Base-by-base conservation (phyloP, 64 coral and sea anemone genomes). In the Dendrophyllia cribrosa region DNA sequence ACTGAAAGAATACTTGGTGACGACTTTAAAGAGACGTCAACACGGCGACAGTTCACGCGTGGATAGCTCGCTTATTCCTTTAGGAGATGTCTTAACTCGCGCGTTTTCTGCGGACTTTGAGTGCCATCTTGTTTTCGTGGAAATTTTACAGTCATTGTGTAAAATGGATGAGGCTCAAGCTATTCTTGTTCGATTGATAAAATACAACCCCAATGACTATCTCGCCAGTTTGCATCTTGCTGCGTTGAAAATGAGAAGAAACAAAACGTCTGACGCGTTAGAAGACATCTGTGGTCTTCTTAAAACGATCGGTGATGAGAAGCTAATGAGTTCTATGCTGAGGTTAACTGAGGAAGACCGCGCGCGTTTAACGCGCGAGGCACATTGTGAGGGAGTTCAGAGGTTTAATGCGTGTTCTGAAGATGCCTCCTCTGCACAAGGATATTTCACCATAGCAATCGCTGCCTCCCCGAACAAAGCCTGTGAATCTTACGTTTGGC, bases 121-220 rank as follows among this genome's bases (percentile, higher is more conserved):
- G 76, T 96, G 86, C 43, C 95, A 96, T 72, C 61, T 93, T 8
- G 95, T 87, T 25, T 93, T 89, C 75, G 91, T 89, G 26, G 95
- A 93, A 22, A 44, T 96, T 48, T 77, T 96, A 46, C 79, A 89
- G 78, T 49, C 86, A 10, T 9, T 89, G 16, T 65, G 59, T 78
- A 96, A 93, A 60, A 58, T 62, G 22, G 95, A 96, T 44, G 95
- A 96, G 79, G 90, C 95, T 58, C 92, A 89, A 25, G 90, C 91
- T 20, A 92, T 96, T 72, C 81, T 96, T 7, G 80, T 93, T 16
- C 87, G 95, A 14, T 89, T 96, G 25, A 61, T 96, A 34, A 73
- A 66, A 44, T 66, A 90, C 49, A 89, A 92, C 47, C 95, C 95
- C 24, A 79, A 90, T 43, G 82, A 93, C 26, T 89, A 72, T 45